These are phyloP conservation scores for Schlechtendalia chinensis DNA, from an alignment of 1,140 invertebrate species.

Conservation along the genomic window DNA sequence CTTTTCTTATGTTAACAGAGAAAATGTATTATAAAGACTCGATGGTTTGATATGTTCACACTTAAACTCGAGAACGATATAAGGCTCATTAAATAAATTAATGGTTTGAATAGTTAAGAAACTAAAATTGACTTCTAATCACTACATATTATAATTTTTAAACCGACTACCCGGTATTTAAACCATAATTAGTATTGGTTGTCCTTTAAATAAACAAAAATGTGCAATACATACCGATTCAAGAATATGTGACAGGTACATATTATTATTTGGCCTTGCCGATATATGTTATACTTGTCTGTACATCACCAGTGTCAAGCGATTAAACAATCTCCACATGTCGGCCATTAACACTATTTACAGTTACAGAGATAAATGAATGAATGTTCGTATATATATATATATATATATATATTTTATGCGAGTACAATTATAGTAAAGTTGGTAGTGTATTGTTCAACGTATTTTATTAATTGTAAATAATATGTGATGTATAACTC, in stretches of 20 bases:
- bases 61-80: too few relatives aligned
- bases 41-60: too few relatives aligned
- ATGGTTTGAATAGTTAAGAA: too few relatives aligned
- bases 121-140: too few relatives aligned
- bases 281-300: conserved; percentile 18
- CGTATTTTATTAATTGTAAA: too few relatives aligned
- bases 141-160: neutral
- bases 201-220: neutral
- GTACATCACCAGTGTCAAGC: conserved; percentile 11
- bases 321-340: conserved; percentile 21
- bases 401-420: neutral
- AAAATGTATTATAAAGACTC: too few relatives aligned
- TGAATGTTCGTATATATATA: too few relatives aligned
- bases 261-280: conserved; percentile 12
- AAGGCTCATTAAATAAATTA: too few relatives aligned
- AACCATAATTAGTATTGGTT: neutral
- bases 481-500: too few relatives aligned
- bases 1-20: too few relatives aligned
- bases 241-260: conserved; percentile 8
- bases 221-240: conserved; percentile 12
- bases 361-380: conserved; percentile 21
- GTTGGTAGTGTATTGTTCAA: neutral
- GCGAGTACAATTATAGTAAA: neutral
- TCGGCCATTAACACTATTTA: conserved; percentile 5
- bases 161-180: neutral